Base-by-base conservation (phyloP, 2,888 invertebrate species). In the Blastobasis lacticolella region DNA sequence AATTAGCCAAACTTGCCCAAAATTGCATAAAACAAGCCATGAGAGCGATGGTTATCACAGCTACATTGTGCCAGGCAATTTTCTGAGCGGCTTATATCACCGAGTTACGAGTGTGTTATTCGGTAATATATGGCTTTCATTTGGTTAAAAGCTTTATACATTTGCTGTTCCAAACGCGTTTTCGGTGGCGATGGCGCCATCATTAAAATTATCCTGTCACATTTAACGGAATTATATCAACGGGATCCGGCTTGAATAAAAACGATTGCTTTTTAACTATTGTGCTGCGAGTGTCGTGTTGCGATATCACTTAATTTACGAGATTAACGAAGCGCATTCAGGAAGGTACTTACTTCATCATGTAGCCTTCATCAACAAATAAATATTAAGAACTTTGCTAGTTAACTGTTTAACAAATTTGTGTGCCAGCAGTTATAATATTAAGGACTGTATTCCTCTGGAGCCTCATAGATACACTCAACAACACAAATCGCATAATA, bases 91-190 rank as follows among this genome's bases (percentile, higher is more conserved):
- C 73, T 81, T 78, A 82, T 77, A 78, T 75, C 75, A 76, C 71
- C 64, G 69, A 75, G 75, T 79, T 79, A 77, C 76, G 77, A 78
- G 77, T 78, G 72, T 70, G 78, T 81, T 84, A 83, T 82, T 78
- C 78, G 64, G 75, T 81, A 79, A 83, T 83, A 76, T 79, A 85
- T 73, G 78, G 67, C 63, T 80, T 84, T 86, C 83, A 86, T 86
- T 86, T 83, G 74, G 77, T 81, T 86, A 85, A 86, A 86, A 86
- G 86, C 85, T 79, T 82, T 75, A 75, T 82, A 78, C 73, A 74
- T 77, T 83, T 76, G 73, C 71, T 69, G 67, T 71, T 71, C 70
- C 70, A 69, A 78, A 78, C 69, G 73, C 74, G 72, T 74, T 81
- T 75, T 65, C 71, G 70, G 68, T 69, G 64, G 71, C 69, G 66